Evolutionary conservation across 2,797 vertebrate genomes (phyloP).

Genomic region (Botia almorhae): DNA sequence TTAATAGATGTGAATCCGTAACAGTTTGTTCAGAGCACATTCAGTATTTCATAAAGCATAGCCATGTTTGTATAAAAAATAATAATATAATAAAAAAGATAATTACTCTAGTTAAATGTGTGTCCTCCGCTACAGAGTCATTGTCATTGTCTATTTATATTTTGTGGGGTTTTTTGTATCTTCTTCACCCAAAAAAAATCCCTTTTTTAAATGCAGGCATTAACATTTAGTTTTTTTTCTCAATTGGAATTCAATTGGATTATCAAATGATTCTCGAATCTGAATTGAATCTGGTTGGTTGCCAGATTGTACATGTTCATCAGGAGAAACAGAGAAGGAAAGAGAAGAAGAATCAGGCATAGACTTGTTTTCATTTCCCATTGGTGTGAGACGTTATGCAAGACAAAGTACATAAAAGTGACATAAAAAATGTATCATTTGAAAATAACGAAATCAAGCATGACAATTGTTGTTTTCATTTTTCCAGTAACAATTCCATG

Average conservation of each 20-base stretch:
- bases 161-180: conserved; percentile 70
- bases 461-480: conserved; percentile 78
- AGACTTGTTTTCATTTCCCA: conserved; percentile 54
- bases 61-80: conserved; percentile 69
- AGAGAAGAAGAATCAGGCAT: conserved; percentile 13
- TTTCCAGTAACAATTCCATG: conserved; percentile 61
- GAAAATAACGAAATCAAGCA: conserved; percentile 72
- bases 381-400: conserved; percentile 6
- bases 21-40: conserved; percentile 76
- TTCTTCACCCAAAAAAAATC: not conserved
- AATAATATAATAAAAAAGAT: conserved; percentile 60
- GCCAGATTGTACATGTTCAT: conserved; percentile 36
- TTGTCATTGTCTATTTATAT: conserved; percentile 77
- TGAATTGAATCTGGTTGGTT: conserved; percentile 35
- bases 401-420: conserved; percentile 53
- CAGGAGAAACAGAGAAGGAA: not conserved
- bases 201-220: conserved; percentile 54
- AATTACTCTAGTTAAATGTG: conserved; percentile 75
- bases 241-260: conserved; percentile 34
- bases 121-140: conserved; percentile 67
- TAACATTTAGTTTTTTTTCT: conserved; percentile 50
- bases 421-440: conserved; percentile 63
- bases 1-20: conserved; percentile 77
- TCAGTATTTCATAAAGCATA: conserved; percentile 74
- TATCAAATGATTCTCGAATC: conserved; percentile 23